Evolutionary conservation across 2,888 invertebrate genomes (phyloP).

Genomic region (Cheilosia soror): DNA sequence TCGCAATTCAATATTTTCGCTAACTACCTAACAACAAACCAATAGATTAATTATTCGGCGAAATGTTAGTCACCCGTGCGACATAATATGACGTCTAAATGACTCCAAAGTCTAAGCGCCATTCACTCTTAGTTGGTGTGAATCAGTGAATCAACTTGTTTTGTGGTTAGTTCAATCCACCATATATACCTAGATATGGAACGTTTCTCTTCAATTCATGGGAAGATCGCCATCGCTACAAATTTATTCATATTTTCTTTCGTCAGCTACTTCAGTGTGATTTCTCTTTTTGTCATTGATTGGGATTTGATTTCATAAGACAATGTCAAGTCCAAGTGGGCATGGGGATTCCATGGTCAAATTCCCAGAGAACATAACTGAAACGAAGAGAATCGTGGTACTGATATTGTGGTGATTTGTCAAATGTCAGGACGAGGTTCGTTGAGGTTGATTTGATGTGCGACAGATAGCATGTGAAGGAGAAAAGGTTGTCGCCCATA

Average conservation of each 20-base stretch:
- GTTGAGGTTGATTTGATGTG: constrained; percentile 25
- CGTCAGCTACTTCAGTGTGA: not conserved
- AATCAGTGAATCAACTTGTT: not conserved
- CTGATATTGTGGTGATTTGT: not conserved
- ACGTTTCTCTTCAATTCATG: not conserved
- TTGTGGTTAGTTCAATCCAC: not conserved
- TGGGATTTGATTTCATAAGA: not conserved
- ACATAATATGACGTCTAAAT: not conserved
- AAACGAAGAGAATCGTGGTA: not conserved
- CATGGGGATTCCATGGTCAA: not conserved
- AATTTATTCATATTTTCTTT: too few relatives aligned
- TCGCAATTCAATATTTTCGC: not conserved
- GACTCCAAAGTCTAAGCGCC: not conserved
- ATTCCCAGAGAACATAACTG: not conserved
- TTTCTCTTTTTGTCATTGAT: not conserved
- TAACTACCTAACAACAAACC: not conserved
- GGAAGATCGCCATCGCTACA: not conserved
- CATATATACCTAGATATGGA: not conserved
- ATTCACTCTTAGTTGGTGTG: not conserved
- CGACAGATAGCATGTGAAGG: constrained; percentile 40
- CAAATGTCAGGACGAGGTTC: constrained; percentile 14
- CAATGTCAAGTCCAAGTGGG: not conserved
- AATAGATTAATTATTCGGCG: not conserved
- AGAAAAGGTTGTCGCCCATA: constrained; percentile 47
- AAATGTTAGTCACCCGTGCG: not conserved